A percentile compares a stretch with the other conserved stretches of the same genome.
Conservation (phyloP, 2,888 invertebrate genomes). For the Scaptomyza reducta region DNA sequence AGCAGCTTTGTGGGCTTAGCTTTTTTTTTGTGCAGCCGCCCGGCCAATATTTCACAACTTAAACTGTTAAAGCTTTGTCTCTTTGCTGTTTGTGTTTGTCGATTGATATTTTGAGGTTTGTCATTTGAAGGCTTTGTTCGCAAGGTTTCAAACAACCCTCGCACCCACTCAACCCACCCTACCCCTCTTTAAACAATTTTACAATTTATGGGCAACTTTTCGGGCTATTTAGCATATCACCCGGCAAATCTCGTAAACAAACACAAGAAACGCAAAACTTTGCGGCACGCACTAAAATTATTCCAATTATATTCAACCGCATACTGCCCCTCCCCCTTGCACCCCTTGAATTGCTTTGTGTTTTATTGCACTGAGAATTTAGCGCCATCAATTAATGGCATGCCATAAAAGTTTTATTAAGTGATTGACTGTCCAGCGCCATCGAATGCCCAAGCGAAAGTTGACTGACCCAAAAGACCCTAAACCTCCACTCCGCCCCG, state of each 20-base stretch:
- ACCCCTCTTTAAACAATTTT: constrained; percentile 45
- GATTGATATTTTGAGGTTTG: constrained; percentile 30
- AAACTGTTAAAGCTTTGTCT: constrained; percentile 46
- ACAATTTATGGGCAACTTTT: constrained; percentile 65
- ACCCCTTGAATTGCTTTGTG: constrained; percentile 34
- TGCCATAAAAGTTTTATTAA: constrained; percentile 78
- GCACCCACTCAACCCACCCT: not conserved
- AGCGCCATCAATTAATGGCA: constrained; percentile 75
- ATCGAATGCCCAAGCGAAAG: constrained; percentile 34
- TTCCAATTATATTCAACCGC: constrained; percentile 37
- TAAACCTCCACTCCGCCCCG: too few relatives aligned
- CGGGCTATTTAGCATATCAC: constrained; percentile 72
- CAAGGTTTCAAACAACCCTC: not conserved
- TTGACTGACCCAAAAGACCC: constrained; percentile 70
- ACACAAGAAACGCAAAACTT: constrained; percentile 9
- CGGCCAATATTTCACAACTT: constrained; percentile 58
- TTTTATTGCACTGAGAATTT: constrained; percentile 62
- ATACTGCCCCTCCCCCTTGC: too few relatives aligned
- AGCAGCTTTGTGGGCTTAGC: constrained; percentile 13
- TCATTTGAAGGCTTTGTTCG: constrained; percentile 28
- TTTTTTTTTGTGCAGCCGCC: constrained; percentile 47
- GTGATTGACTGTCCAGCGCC: constrained; percentile 78
- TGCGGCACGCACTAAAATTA: constrained; percentile 38
- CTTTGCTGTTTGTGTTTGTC: constrained; percentile 21
- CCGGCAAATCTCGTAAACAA: constrained; percentile 51